These are phyloP conservation scores for Marmota flaviventris DNA, from an alignment of 2,113 vertebrate species.

Conservation along the genomic window DNA sequence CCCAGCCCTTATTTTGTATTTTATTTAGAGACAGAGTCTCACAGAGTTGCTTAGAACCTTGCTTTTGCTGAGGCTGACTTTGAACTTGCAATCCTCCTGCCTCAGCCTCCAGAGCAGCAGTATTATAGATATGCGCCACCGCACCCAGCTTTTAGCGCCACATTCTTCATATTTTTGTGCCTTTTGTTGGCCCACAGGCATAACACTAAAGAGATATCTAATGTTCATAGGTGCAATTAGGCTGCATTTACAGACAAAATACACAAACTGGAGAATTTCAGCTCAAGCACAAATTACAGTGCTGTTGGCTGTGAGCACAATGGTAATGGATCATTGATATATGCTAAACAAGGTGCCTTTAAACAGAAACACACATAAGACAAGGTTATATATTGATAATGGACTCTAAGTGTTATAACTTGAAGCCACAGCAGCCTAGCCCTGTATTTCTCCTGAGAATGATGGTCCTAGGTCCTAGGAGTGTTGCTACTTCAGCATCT, in stretches of 20 bases:
- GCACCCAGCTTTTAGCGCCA: too few species aligned
- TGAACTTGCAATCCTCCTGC: too few species aligned
- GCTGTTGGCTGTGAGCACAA: background rate
- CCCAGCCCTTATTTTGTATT: too few species aligned
- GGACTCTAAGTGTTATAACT: background rate
- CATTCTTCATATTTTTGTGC: background rate
- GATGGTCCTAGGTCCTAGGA: background rate
- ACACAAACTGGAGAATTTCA: background rate
- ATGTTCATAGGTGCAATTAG: background rate
- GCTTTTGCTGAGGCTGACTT: too few species aligned
- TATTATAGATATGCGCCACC: too few species aligned
- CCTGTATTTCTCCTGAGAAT: background rate
- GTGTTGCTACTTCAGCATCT: background rate
- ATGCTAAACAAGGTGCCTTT: background rate
- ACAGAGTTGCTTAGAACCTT: too few species aligned
- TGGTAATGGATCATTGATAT: background rate
- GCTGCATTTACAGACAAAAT: background rate
- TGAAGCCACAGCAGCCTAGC: background rate
- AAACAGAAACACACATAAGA: constrained; percentile 25
- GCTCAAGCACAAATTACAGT: background rate
- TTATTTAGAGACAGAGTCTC: too few species aligned
- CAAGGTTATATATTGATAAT: background rate
- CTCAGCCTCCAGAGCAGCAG: too few species aligned
- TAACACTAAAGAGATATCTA: background rate
- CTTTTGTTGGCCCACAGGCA: background rate